Evolutionary conservation across 2,888 invertebrate genomes (phyloP).

Genomic region (Trissolcus japonicus): DNA sequence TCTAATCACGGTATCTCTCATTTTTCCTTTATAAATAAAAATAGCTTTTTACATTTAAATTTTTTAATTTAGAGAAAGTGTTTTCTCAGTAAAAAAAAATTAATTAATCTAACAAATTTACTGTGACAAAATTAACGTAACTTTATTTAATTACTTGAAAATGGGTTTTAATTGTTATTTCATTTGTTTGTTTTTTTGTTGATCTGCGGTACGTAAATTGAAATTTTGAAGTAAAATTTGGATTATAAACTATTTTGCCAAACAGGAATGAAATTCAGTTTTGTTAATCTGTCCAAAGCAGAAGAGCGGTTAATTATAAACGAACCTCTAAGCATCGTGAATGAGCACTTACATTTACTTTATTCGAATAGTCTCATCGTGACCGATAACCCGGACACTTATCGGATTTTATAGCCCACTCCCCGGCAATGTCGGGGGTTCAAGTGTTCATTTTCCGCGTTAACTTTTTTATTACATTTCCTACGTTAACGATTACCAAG

Average conservation of each 20-base stretch:
- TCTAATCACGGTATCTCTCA: conserved; percentile 6
- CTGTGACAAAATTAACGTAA: no score
- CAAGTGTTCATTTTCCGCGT: conserved; percentile 33
- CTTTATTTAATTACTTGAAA: no score
- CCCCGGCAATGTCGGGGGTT: conserved; percentile 23
- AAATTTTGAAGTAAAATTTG: conserved; percentile 7
- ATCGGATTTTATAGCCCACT: conserved; percentile 37
- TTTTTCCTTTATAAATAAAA: neutral
- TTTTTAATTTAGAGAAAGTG: neutral
- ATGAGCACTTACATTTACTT: conserved; percentile 24
- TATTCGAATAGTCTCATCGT: conserved; percentile 43
- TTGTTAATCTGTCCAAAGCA: conserved; percentile 8
- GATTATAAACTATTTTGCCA: no score
- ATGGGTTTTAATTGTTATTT: neutral
- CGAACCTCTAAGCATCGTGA: neutral
- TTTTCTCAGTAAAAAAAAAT: neutral
- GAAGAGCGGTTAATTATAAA: conserved; percentile 15
- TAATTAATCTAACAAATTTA: no score
- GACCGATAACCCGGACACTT: conserved; percentile 38
- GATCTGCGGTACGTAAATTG: neutral
- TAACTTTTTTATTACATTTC: conserved; percentile 29
- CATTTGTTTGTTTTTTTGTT: no score
- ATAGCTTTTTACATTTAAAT: neutral
- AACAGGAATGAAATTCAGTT: neutral
- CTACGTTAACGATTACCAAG: conserved; percentile 26